These are phyloP conservation scores for Apoda limacodes DNA, from an alignment of 2,888 invertebrate species.

Conservation along the genomic window DNA sequence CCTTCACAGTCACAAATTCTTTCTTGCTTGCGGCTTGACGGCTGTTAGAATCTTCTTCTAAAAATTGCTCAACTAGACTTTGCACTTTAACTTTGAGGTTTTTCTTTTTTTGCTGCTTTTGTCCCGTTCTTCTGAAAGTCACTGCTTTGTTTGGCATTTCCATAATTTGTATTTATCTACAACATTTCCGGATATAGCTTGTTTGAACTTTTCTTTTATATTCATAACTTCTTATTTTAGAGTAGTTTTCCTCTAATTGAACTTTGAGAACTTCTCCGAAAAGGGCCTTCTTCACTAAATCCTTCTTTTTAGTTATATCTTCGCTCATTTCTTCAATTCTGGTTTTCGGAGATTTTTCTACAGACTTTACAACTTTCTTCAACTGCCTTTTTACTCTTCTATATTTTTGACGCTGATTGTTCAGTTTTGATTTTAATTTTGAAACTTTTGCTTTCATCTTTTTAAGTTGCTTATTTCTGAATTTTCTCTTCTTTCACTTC, in stretches of 20 bases:
- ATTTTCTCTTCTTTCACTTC: no score
- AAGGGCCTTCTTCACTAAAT: conserved; percentile 17
- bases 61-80: conserved; percentile 8
- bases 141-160: conserved; percentile 11
- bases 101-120: no score
- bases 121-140: conserved; percentile 4
- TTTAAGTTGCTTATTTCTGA: no score
- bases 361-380: no score
- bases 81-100: no score
- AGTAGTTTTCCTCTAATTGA: conserved; percentile 17
- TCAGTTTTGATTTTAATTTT: no score
- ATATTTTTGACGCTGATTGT: no score
- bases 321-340: conserved; percentile 13
- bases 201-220: no score
- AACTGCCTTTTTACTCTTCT: no score
- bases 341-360: no score
- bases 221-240: conserved; percentile 11
- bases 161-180: conserved; percentile 15
- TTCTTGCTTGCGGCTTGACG: conserved; percentile 21
- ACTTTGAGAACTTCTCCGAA: conserved; percentile 16
- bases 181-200: conserved; percentile 12
- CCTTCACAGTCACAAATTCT: conserved; percentile 20
- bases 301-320: conserved; percentile 14
- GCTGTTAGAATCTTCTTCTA: conserved; percentile 22
- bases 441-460: no score